Evolutionary conservation across 2,888 invertebrate genomes (phyloP).

Genomic region (Minunthozetes semirufus): DNA sequence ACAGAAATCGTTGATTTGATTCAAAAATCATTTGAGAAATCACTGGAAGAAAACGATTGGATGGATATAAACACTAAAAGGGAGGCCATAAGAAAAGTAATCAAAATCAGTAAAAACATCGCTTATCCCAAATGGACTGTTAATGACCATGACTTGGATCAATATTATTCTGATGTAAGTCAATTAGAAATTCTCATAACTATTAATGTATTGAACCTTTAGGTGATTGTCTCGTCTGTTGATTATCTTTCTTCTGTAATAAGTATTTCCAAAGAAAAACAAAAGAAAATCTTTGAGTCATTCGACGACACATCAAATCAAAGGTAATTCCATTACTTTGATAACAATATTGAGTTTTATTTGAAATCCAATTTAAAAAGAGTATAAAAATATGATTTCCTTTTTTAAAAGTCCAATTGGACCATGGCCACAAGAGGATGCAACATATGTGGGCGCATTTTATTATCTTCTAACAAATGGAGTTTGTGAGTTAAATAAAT

Average conservation of each 20-base stretch:
- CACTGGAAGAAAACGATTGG: slow-evolving; percentile 49
- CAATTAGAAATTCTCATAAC: no score
- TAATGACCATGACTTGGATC: slow-evolving; percentile 47
- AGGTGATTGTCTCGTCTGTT: no score
- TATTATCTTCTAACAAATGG: slow-evolving; percentile 46
- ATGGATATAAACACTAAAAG: slow-evolving; percentile 50
- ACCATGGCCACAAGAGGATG: slow-evolving; percentile 43
- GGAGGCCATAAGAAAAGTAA: slow-evolving; percentile 52
- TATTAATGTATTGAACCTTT: no score
- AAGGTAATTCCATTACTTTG: no score
- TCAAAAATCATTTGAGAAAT: slow-evolving; percentile 47
- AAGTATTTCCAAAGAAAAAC: no score
- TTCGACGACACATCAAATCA: no score
- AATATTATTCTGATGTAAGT: slow-evolving; percentile 46
- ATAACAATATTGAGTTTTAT: no score
- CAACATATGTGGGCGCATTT: slow-evolving; percentile 52
- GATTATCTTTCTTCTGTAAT: no score
- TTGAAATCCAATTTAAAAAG: no score
- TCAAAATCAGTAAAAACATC: slow-evolving; percentile 52
- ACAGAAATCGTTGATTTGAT: slow-evolving; percentile 47
- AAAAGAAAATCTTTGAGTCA: no score
- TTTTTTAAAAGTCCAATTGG: no score
- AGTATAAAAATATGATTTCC: no score
- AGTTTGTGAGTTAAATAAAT: slow-evolving; percentile 34
- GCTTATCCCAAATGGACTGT: slow-evolving; percentile 52